phyloP scores from a whole-genome alignment of 2,797 vertebrate species.

The Amblyraja radiata region DNA sequence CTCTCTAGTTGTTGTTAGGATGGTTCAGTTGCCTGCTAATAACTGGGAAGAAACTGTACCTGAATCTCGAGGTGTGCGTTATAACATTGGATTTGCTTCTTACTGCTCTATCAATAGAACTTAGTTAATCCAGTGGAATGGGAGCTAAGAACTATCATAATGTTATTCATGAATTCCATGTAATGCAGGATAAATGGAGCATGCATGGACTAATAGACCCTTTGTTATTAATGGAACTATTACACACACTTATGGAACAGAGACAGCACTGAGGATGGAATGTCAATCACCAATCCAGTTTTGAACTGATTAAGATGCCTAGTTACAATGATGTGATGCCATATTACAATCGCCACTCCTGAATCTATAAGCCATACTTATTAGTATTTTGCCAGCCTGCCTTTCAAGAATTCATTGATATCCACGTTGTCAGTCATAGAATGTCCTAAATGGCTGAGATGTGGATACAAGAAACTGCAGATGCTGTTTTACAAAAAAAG shows the following conservation, averaged over 20 bases:
- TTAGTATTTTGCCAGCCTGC: neutral
- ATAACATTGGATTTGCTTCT: neutral
- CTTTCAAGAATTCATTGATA: neutral
- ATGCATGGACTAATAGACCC: no score
- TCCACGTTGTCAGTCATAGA: no score
- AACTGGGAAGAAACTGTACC: no score
- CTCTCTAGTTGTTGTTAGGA: no score
- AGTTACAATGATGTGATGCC: neutral
- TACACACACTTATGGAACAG: neutral
- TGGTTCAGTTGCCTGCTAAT: no score
- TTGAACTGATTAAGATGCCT: conserved; percentile 12
- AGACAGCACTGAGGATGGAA: neutral
- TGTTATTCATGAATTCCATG: neutral
- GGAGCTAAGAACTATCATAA: neutral
- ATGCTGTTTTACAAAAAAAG: no score
- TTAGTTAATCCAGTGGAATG: neutral
- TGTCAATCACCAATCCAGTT: neutral
- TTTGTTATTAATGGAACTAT: neutral
- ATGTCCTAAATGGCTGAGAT: neutral
- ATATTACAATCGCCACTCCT: neutral
- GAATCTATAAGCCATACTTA: neutral
- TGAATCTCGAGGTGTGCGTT: neutral
- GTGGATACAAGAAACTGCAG: no score
- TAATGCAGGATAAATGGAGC: neutral
- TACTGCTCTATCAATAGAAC: neutral